phyloP scores from a whole-genome alignment of 2,113 vertebrate species.

The Cottus gobio region DNA sequence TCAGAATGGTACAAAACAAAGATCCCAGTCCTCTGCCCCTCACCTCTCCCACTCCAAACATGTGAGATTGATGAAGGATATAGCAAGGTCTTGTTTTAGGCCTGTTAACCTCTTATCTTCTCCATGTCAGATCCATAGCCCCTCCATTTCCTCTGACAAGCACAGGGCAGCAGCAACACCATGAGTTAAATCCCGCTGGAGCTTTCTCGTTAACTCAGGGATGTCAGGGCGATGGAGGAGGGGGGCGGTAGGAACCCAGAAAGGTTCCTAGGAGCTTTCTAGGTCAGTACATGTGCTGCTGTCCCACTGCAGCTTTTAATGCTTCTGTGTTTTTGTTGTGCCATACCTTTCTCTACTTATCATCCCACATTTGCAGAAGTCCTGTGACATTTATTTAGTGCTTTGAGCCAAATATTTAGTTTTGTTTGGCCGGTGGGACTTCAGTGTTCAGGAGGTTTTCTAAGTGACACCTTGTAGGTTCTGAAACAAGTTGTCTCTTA shows the following conservation, averaged over 20 bases:
- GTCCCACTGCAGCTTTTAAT: not conserved
- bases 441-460: not conserved
- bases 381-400: not conserved
- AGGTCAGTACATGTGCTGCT: conserved; percentile 3
- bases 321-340: not conserved
- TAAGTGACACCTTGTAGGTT: not conserved
- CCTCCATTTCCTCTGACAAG: conserved; percentile 75
- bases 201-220: conserved; percentile 50
- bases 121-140: conserved; percentile 60
- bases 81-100: conserved; percentile 66
- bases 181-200: conserved; percentile 72
- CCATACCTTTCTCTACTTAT: not conserved
- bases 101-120: conserved; percentile 77
- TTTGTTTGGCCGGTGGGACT: not conserved
- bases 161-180: conserved; percentile 72
- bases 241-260: conserved; percentile 8
- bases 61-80: conserved; percentile 75
- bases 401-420: not conserved
- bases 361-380: not conserved
- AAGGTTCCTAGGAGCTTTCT: conserved; percentile 13
- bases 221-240: conserved; percentile 15
- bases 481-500: not conserved
- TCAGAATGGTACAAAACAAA: conserved; percentile 57
- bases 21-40: conserved; percentile 41
- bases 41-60: conserved; percentile 70